Evolutionary conservation across 2,797 vertebrate species (phyloP), one percentile per base, ranked within the genome.

Genomic region (Scleropages formosus): DNA sequence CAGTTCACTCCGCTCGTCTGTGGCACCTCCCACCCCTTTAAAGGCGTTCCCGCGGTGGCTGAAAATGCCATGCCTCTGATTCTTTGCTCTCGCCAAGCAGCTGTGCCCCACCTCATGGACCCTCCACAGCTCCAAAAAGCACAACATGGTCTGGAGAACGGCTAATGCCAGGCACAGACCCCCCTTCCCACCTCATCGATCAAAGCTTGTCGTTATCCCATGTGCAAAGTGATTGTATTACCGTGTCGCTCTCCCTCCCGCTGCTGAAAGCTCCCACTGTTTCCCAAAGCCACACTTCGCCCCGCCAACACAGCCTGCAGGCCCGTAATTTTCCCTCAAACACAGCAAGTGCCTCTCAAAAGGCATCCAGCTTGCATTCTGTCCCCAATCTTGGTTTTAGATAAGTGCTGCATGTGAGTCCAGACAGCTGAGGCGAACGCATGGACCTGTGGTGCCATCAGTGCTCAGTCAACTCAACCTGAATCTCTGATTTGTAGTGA

Each of bases 151-250:
- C 73, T 56, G 74, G 76, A 65, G 77, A 74, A 70, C 70, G 73
- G 44, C 68, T 74, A 77, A 76, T 81, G 81, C 80, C 80, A 80
- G 81, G 76, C 39, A 22, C 75, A 56, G 76, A 72, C 63, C 78
- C 65, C 81, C 78, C 18, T n/a, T 64, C 44, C 65, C 65, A 11
- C 47, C 16, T 68, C 84, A 86, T 90, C 87, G 82, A 86, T 90
- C 87, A 86, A 84, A 78, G 79, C 79, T 60, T 10, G 31, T 84
- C 84, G 84, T 84, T 81, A 72, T 85, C 82, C 75, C 80, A 80
- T 75, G 77, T 80, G 81, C 86, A 87, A 85, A 90, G 85, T 86
- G 80, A 88, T 88, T 90, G 81, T 87, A 81, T 90, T 88, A 88
- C 80, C 59, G 58, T 60, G 76, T 86, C 84, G 85, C 78, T 78